A percentile compares a stretch with the other conserved stretches of the same genome.
Evolutionary conservation across 92 coral and sea anemone genomes (phyloP).

Genomic region (Porites evermanni): DNA sequence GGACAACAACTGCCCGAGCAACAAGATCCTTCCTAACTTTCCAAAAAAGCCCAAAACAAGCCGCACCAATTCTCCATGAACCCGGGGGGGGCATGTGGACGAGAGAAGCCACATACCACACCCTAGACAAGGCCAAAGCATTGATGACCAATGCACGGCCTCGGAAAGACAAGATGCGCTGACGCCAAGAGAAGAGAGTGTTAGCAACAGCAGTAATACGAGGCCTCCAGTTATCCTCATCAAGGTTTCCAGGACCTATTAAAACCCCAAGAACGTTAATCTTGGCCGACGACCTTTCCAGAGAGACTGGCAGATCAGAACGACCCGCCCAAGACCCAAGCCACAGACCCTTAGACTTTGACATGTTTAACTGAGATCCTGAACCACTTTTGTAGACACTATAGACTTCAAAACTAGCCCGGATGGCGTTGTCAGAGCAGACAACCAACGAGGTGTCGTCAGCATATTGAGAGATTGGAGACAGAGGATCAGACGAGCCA

Average conservation of each 20-base stretch:
- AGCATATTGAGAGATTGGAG: constrained; percentile 5
- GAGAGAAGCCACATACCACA: constrained; percentile 25
- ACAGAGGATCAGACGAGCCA: not conserved
- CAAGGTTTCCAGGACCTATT: constrained; percentile 8
- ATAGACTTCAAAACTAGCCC: not conserved
- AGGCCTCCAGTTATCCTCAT: constrained; percentile 31
- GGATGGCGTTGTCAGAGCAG: not conserved
- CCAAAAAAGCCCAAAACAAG: constrained; percentile 24
- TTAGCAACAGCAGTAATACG: constrained; percentile 1
- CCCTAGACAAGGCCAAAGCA: constrained; percentile 2
- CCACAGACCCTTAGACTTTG: constrained; percentile 18
- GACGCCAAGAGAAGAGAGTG: constrained; percentile 12
- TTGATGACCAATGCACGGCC: constrained; percentile 32
- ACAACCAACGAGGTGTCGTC: constrained; percentile 20
- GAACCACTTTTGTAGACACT: not conserved
- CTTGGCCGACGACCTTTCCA: not conserved
- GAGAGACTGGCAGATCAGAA: not conserved
- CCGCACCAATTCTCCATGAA: not conserved
- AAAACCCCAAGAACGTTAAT: not conserved
- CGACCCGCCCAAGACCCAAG: constrained; percentile 26
- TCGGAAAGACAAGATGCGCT: constrained; percentile 8
- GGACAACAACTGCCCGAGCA: not conserved
- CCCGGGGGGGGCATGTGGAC: constrained; percentile 10
- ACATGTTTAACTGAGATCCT: constrained; percentile 1
- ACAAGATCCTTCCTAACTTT: constrained; percentile 3